These are phyloP conservation scores for Butorides virescens DNA, from an alignment of 2,113 vertebrate genomes.

Conservation along the genomic window DNA sequence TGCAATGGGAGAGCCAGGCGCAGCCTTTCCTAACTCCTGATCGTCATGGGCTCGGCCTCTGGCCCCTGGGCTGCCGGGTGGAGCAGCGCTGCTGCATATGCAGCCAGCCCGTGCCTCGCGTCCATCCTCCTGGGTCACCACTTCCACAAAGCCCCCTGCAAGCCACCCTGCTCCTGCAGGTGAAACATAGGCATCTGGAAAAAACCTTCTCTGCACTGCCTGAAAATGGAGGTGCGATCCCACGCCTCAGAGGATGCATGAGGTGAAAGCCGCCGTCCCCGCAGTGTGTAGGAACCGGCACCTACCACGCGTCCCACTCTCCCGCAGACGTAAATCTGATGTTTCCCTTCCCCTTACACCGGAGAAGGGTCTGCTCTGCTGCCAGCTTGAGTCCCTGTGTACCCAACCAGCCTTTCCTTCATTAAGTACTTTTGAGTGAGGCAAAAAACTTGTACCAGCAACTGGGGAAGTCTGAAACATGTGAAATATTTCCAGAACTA, in stretches of 20 bases:
- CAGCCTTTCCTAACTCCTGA: not conserved
- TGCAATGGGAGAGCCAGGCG: not conserved
- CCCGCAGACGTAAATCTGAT: not conserved
- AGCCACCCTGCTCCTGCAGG: not conserved
- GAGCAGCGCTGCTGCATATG: not conserved
- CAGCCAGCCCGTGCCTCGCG: not conserved
- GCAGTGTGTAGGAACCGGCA: not conserved
- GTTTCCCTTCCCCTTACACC: not conserved
- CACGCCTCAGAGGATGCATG: accelerated
- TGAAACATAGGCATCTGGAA: not conserved
- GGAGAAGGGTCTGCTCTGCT: not conserved
- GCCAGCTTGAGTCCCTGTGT: not conserved
- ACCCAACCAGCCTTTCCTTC: not conserved
- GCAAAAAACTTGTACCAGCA: not conserved
- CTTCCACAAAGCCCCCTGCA: not conserved
- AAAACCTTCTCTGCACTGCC: not conserved
- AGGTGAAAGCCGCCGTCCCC: not conserved
- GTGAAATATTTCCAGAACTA: not conserved
- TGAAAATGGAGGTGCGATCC: not conserved
- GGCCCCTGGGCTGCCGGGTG: not conserved
- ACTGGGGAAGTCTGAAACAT: not conserved
- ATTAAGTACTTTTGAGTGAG: not conserved
- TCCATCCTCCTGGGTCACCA: not conserved
- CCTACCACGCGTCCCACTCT: not conserved
- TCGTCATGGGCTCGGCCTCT: not conserved